Percentiles rank a stretch among this genome's conserved stretches.
Evolutionary conservation across 2,113 vertebrate species (phyloP).

Genomic region (Catharus minimus): DNA sequence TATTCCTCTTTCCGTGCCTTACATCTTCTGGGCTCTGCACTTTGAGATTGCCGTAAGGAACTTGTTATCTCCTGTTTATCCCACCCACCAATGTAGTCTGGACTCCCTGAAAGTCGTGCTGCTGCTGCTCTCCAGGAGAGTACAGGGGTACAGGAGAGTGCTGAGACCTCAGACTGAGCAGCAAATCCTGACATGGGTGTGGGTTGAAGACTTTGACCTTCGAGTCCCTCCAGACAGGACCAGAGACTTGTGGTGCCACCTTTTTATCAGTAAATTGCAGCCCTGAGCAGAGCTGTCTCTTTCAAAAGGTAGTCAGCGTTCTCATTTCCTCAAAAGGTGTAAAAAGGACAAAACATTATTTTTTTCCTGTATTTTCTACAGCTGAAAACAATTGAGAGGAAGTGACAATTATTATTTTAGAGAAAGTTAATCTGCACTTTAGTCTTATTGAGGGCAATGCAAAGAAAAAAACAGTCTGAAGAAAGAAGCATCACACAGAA

Average conservation of each 20-base stretch:
- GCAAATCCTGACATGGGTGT: not conserved
- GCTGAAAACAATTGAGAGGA: not conserved
- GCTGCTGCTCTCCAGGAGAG: fast-evolving
- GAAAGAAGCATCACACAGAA: not conserved
- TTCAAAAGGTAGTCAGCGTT: not conserved
- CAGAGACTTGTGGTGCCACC: not conserved
- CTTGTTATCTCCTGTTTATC: not conserved
- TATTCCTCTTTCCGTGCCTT: not conserved
- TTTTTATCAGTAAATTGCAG: not conserved
- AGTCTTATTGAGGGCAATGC: not conserved
- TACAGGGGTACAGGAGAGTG: no score
- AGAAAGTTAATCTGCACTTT: not conserved
- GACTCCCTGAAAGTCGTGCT: not conserved
- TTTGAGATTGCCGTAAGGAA: not conserved
- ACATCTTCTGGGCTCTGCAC: not conserved
- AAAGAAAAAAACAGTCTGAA: not conserved
- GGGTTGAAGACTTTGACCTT: not conserved
- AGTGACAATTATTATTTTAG: not conserved
- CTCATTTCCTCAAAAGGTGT: not conserved
- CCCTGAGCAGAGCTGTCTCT: not conserved
- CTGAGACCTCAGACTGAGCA: not conserved
- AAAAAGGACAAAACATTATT: not conserved
- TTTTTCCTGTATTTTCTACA: not conserved
- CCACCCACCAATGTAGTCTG: fast-evolving
- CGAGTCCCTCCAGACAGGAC: not conserved